Percentiles rank a stretch among this genome's conserved stretches.
Conservation (phyloP, 2,888 invertebrate genomes). For the Callimorpha dominula region DNA sequence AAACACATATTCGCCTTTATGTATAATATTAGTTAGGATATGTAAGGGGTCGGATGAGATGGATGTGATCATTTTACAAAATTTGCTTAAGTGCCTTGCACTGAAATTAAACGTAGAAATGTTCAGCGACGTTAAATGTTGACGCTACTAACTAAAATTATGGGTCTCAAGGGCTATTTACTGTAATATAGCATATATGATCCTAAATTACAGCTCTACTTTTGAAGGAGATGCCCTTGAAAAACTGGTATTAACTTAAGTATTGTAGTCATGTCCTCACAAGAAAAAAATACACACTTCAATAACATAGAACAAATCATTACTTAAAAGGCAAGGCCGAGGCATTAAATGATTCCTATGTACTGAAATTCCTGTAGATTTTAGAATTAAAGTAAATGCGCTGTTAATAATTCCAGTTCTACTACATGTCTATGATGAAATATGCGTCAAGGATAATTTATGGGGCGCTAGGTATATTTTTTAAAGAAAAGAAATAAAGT, state of each 20-base stretch:
- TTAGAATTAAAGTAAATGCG: too few species aligned
- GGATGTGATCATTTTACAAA: too few species aligned
- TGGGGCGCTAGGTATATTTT: too few species aligned
- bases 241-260: not conserved
- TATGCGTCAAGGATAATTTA: too few species aligned
- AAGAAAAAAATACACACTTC: not conserved
- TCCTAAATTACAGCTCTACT: not conserved
- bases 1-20: too few species aligned
- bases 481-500: too few species aligned
- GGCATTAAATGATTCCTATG: not conserved
- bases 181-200: not conserved
- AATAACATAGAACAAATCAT: not conserved
- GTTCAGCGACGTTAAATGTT: not conserved
- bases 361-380: not conserved
- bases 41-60: too few species aligned
- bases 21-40: too few species aligned
- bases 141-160: not conserved
- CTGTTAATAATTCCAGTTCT: too few species aligned
- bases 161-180: not conserved
- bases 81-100: too few species aligned
- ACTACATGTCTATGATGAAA: too few species aligned
- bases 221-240: not conserved
- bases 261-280: not conserved
- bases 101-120: not conserved
- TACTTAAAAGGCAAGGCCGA: not conserved